These are phyloP conservation scores for Drosophila seclusa DNA, from an alignment of 2,888 invertebrate species.

Conservation along the genomic window DNA sequence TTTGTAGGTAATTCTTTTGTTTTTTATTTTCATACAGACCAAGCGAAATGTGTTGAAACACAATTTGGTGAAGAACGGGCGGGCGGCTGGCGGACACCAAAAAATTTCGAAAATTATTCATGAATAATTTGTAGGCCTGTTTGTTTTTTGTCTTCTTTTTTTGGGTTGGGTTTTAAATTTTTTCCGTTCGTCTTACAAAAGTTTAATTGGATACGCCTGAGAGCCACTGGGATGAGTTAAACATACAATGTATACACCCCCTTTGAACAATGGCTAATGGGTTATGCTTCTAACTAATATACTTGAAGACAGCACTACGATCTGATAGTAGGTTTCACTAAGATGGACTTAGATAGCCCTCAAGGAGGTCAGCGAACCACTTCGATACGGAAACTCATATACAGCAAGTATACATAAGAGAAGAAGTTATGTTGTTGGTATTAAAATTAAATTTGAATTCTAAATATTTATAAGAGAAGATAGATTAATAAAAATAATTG, in stretches of 20 bases:
- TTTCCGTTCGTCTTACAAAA: slow-evolving; percentile 40
- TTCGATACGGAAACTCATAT: background rate
- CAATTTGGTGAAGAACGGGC: slow-evolving; percentile 25
- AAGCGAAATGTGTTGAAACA: slow-evolving; percentile 55
- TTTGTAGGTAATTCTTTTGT: slow-evolving; percentile 60
- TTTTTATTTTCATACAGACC: slow-evolving; percentile 16
- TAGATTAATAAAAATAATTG: background rate
- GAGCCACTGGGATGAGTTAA: slow-evolving; percentile 33
- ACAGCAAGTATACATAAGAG: background rate
- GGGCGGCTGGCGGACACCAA: slow-evolving; percentile 28
- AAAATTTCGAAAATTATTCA: slow-evolving; percentile 66
- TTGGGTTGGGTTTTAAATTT: slow-evolving; percentile 36
- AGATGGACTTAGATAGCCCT: slow-evolving; percentile 4
- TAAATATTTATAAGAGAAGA: background rate
- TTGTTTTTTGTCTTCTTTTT: slow-evolving; percentile 13
- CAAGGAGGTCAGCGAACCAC: background rate
- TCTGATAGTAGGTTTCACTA: background rate
- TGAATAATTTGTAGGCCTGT: slow-evolving; percentile 63
- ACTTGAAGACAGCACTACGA: slow-evolving; percentile 3
- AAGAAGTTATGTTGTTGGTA: background rate
- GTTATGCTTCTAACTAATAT: slow-evolving; percentile 7
- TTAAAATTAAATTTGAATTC: no score
- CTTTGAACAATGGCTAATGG: slow-evolving; percentile 24
- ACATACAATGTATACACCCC: slow-evolving; percentile 6
- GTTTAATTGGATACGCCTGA: slow-evolving; percentile 78